A percentile compares a stretch with the other conserved stretches of the same genome.
These are phyloP conservation scores for Chloroclystis v-ata DNA, from an alignment of 2,888 invertebrate species.

Conservation along the genomic window DNA sequence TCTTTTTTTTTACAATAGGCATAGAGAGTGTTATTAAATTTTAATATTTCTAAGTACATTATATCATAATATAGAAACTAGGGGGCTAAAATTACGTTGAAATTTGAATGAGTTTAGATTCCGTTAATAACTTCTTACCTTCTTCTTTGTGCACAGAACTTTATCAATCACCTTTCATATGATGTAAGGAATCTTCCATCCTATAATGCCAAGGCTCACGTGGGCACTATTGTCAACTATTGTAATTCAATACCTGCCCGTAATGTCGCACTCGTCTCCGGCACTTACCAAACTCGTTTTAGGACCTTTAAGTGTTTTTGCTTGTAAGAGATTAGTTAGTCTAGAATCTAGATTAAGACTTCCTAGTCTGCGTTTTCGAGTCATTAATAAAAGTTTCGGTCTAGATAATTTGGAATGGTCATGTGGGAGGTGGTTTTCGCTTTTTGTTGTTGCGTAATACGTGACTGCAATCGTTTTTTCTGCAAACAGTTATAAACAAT, in stretches of 20 bases:
- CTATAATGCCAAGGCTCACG: conserved; percentile 71
- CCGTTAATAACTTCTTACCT: no score
- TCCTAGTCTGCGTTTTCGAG: conserved; percentile 13
- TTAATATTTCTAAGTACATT: no score
- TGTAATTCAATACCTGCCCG: conserved; percentile 53
- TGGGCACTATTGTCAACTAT: conserved; percentile 64
- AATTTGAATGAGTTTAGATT: no score
- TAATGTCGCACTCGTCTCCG: conserved; percentile 33
- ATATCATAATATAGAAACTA: no score
- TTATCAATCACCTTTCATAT: conserved; percentile 40
- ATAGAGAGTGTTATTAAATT: no score
- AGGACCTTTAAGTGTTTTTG: conserved; percentile 23
- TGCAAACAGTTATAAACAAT: no score
- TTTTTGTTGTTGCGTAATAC: background rate
- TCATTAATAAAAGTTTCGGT: conserved; percentile 9
- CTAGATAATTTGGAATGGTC: conserved; percentile 5
- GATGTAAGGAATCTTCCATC: conserved; percentile 65
- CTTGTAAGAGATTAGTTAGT: conserved; percentile 24
- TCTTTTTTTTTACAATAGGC: no score
- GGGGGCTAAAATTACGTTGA: no score
- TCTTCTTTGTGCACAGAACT: conserved; percentile 7
- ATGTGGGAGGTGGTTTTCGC: background rate
- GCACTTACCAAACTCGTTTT: conserved; percentile 19
- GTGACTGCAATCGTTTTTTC: background rate
- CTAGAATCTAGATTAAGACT: conserved; percentile 12